Evolutionary conservation across 2,888 invertebrate species (phyloP).

Genomic region (Synergus itoensis): DNA sequence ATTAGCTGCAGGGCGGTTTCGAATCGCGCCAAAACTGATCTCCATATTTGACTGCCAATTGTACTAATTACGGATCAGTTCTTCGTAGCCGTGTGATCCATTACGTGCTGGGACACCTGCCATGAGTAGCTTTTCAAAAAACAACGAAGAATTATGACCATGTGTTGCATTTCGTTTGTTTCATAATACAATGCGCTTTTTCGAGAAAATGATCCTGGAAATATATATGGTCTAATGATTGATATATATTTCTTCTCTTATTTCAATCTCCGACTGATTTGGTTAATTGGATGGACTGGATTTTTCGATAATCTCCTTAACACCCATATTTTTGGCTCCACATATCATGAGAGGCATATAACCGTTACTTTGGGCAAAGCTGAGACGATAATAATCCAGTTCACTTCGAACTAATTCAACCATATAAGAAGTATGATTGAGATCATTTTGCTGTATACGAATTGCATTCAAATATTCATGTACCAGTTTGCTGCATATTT

Average conservation of each 20-base stretch:
- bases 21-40: slow-evolving; percentile 27
- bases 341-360: not conserved
- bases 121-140: not conserved
- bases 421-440: slow-evolving; percentile 8
- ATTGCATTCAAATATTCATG: not conserved
- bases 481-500: not conserved
- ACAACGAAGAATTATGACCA: not conserved
- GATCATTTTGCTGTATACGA: not conserved
- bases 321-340: slow-evolving; percentile 3
- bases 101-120: not conserved
- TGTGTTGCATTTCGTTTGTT: not conserved
- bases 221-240: not conserved
- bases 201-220: not conserved
- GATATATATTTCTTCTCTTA: not conserved
- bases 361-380: slow-evolving; percentile 20
- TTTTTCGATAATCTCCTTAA: slow-evolving; percentile 32
- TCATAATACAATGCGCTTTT: not conserved
- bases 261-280: slow-evolving; percentile 8
- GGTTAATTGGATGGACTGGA: slow-evolving; percentile 17
- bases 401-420: slow-evolving; percentile 7
- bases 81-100: not conserved
- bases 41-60: slow-evolving; percentile 28
- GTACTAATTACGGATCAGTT: slow-evolving; percentile 22
- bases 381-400: slow-evolving; percentile 10
- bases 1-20: slow-evolving; percentile 32